A percentile compares a stretch with the other conserved stretches of the same genome.
Evolutionary conservation across 2,797 vertebrate species (phyloP).

Genomic region (Labroides dimidiatus): DNA sequence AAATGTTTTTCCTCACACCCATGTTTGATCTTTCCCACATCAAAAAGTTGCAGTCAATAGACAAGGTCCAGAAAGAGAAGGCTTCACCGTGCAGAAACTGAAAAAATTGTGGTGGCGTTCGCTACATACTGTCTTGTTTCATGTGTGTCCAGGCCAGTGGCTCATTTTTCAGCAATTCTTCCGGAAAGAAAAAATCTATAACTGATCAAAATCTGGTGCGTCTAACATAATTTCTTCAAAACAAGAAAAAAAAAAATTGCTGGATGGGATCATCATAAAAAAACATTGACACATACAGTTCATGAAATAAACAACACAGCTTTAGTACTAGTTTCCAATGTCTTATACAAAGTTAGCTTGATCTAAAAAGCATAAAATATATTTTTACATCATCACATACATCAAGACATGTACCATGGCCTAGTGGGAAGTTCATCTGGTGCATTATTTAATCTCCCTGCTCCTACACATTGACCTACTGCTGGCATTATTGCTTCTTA

Average conservation of each 20-base stretch:
- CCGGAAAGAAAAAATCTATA: neutral
- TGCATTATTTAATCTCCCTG: slow-evolving; percentile 65
- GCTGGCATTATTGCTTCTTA: slow-evolving; percentile 85
- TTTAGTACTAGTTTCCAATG: slow-evolving; percentile 86
- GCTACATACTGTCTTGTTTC: slow-evolving; percentile 51
- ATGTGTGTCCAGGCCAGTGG: slow-evolving; percentile 22
- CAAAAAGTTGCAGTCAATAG: slow-evolving; percentile 70
- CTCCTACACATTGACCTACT: slow-evolving; percentile 58
- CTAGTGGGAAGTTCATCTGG: slow-evolving; percentile 75
- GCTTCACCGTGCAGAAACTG: slow-evolving; percentile 33
- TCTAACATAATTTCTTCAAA: slow-evolving; percentile 29
- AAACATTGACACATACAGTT: slow-evolving; percentile 79
- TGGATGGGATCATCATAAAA: slow-evolving; percentile 66
- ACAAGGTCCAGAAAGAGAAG: slow-evolving; percentile 46
- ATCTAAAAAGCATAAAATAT: slow-evolving; percentile 93
- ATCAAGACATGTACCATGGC: slow-evolving; percentile 82
- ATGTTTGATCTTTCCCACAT: slow-evolving; percentile 46
- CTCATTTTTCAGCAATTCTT: slow-evolving; percentile 29
- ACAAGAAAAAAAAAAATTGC: slow-evolving; percentile 55
- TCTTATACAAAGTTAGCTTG: slow-evolving; percentile 89
- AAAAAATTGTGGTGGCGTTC: slow-evolving; percentile 46
- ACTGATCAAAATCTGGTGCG: slow-evolving; percentile 8
- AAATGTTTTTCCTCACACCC: slow-evolving; percentile 32
- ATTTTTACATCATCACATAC: slow-evolving; percentile 86
- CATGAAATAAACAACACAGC: slow-evolving; percentile 84